These are phyloP conservation scores for Mus spretus DNA, from an alignment of 2,797 vertebrate species.

Conservation along the genomic window DNA sequence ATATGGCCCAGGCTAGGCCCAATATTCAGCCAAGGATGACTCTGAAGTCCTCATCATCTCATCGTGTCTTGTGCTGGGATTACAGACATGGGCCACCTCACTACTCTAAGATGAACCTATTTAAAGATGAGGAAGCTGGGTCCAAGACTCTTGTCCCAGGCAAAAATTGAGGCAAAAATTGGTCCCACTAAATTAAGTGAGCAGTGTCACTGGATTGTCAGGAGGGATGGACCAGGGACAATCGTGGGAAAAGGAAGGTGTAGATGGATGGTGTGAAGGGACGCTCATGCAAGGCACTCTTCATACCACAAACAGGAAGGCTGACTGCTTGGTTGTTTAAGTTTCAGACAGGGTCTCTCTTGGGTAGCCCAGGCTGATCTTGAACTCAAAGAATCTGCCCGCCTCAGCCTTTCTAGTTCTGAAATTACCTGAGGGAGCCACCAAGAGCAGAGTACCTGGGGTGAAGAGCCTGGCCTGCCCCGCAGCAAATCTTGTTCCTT, in stretches of 20 bases:
- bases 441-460: not conserved
- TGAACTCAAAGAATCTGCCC: not conserved
- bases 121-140: constrained; percentile 41
- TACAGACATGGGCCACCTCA: not conserved
- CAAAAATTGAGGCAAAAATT: not conserved
- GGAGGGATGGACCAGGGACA: not conserved
- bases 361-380: not conserved
- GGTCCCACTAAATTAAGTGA: not conserved
- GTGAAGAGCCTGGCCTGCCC: not conserved
- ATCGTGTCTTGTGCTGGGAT: not conserved
- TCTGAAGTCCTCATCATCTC: not conserved
- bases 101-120: not conserved
- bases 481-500: not conserved
- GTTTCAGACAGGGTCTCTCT: not conserved
- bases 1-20: not conserved
- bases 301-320: not conserved
- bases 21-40: not conserved
- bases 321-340: not conserved
- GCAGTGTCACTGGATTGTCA: not conserved
- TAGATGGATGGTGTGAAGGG: not conserved
- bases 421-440: not conserved
- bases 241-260: not conserved
- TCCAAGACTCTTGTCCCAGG: not conserved
- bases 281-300: not conserved
- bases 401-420: not conserved